phyloP scores from a whole-genome alignment of 2,888 invertebrate genomes.

The Venustoraphidia nigricollis region DNA sequence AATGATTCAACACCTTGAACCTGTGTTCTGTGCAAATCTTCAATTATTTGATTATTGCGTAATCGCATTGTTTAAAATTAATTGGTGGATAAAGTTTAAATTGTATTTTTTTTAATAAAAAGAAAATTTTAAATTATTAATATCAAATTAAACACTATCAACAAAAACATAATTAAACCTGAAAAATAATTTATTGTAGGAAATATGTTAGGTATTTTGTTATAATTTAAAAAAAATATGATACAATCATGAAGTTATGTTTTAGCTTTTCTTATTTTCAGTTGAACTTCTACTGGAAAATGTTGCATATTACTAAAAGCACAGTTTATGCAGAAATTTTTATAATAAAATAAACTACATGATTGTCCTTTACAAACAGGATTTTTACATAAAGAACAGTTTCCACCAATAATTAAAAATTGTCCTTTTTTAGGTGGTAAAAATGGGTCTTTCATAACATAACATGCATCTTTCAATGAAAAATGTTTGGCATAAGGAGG shows the following conservation, averaged over 20 bases:
- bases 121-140: background rate
- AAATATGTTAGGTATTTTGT: slow-evolving; percentile 2
- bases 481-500: slow-evolving; percentile 60
- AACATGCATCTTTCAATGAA: slow-evolving; percentile 53
- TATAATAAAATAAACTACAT: slow-evolving; percentile 68
- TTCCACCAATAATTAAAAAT: slow-evolving; percentile 58
- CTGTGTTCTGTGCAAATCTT: too few relatives aligned
- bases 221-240: slow-evolving; percentile 8
- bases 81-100: too few relatives aligned
- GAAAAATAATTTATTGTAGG: slow-evolving; percentile 5
- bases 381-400: slow-evolving; percentile 53
- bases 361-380: slow-evolving; percentile 53
- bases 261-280: slow-evolving; percentile 33
- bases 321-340: slow-evolving; percentile 59
- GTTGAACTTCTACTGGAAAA: slow-evolving; percentile 55
- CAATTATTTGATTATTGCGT: too few relatives aligned
- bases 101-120: too few relatives aligned
- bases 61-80: too few relatives aligned
- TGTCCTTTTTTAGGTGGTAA: slow-evolving; percentile 58
- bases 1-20: too few relatives aligned
- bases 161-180: background rate
- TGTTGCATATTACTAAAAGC: slow-evolving; percentile 35
- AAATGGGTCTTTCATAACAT: slow-evolving; percentile 76
- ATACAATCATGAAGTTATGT: slow-evolving; percentile 14
- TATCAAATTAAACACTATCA: background rate